phyloP scores from a whole-genome alignment of 2,888 invertebrate species.

The Pristionchus exspectatus region DNA sequence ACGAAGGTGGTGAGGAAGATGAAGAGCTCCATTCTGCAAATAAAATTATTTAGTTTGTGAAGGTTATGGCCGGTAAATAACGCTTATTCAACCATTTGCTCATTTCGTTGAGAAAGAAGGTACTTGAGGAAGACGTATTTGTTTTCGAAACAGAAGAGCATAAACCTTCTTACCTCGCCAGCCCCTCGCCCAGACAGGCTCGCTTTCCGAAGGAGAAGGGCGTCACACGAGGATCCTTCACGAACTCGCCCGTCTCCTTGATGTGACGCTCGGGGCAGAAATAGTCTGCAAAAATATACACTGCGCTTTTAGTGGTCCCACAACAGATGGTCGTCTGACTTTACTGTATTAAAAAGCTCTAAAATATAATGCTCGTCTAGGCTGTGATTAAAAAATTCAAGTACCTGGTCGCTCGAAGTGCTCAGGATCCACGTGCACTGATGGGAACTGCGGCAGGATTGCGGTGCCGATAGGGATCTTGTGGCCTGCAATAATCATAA shows the following conservation, averaged over 20 bases:
- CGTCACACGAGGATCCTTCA: background rate
- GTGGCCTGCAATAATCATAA: conserved; percentile 1
- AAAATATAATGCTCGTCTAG: too few species aligned
- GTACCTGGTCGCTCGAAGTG: conserved; percentile 17
- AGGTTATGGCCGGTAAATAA: too few species aligned
- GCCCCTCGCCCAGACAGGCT: conserved; percentile 6
- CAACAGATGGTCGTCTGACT: too few species aligned
- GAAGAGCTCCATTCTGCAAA: conserved; percentile 35
- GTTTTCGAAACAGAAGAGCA: too few species aligned
- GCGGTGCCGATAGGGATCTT: background rate
- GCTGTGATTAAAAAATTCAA: background rate
- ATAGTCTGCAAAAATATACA: background rate
- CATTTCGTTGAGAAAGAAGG: too few species aligned
- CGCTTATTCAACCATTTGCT: background rate
- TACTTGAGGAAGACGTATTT: too few species aligned
- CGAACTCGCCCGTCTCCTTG: conserved; percentile 30
- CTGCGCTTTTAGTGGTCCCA: background rate
- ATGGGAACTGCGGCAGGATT: background rate
- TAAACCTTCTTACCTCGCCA: background rate
- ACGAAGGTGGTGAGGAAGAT: conserved; percentile 38
- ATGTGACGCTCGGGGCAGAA: conserved; percentile 52
- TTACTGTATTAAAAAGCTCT: too few species aligned
- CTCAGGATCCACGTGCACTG: background rate
- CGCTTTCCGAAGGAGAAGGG: conserved; percentile 34
- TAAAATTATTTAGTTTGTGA: too few species aligned